These are phyloP conservation scores for Ditula angustiorana DNA, from an alignment of 2,888 invertebrate species.

Conservation along the genomic window DNA sequence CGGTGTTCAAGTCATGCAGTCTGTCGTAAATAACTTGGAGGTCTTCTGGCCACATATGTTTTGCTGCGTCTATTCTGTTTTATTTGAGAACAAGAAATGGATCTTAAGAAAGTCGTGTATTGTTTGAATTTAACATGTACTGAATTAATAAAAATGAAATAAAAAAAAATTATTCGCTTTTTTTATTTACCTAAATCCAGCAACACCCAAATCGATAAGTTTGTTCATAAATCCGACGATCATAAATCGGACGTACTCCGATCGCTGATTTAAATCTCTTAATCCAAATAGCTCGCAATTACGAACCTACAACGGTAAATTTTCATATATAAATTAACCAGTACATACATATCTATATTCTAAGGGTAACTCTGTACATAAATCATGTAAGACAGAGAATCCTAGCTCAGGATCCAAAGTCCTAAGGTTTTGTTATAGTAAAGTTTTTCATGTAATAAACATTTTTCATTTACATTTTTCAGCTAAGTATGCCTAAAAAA, in stretches of 20 bases:
- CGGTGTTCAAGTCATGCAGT: conserved; percentile 86
- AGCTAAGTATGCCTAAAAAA: no score
- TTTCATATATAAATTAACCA: not conserved
- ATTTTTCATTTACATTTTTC: no score
- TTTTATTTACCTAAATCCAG: conserved; percentile 88
- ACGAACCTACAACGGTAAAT: conserved; percentile 77
- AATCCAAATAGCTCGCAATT: conserved; percentile 92
- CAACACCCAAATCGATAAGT: conserved; percentile 89
- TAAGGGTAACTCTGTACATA: no score
- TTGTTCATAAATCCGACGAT: conserved; percentile 88
- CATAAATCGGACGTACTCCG: conserved; percentile 87
- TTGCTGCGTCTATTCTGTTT: conserved; percentile 89
- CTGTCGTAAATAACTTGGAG: conserved; percentile 87
- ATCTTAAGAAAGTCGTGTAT: no score
- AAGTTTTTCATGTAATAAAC: no score
- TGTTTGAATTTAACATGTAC: not conserved
- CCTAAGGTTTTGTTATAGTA: no score
- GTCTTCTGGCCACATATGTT: conserved; percentile 92
- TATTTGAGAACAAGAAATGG: no score
- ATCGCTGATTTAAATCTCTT: conserved; percentile 90
- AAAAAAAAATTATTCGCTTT: not conserved
- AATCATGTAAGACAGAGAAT: no score
- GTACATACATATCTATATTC: not conserved
- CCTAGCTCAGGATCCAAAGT: no score
- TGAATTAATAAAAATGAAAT: not conserved